Conservation (phyloP, 2,113 vertebrate species). For the Philantomba maxwellii region DNA sequence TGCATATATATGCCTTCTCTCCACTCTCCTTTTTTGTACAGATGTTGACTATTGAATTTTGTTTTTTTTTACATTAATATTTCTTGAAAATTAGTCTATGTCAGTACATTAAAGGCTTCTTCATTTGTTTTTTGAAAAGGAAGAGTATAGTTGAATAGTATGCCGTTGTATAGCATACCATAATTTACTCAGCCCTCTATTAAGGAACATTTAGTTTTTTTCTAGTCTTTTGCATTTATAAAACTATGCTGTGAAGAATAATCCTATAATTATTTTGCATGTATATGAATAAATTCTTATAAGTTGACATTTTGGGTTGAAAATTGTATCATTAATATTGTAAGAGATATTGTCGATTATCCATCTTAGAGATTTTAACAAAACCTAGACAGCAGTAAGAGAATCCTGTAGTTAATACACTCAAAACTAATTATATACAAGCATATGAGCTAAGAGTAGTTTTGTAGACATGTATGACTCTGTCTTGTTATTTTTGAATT, state of each 20-base stretch:
- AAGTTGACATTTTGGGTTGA: not conserved
- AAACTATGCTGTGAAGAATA: not conserved
- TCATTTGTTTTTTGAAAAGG: not conserved
- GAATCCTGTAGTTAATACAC: not conserved
- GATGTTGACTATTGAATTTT: not conserved
- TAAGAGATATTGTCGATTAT: not conserved
- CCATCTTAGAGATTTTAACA: not conserved
- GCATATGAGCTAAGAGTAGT: not conserved
- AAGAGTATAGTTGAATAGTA: not conserved
- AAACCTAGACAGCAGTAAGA: not conserved
- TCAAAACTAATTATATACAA: slow-evolving; percentile 8
- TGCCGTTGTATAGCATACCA: not conserved
- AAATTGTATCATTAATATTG: not conserved
- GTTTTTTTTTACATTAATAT: not conserved
- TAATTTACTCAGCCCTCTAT: not conserved
- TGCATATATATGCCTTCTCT: too few species aligned
- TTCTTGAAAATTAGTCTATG: not conserved
- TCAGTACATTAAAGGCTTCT: not conserved
- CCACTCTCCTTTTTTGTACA: not conserved
- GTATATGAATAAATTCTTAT: not conserved
- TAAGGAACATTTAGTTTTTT: not conserved
- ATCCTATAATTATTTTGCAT: not conserved
- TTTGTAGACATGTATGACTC: not conserved
- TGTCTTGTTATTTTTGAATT: not conserved
- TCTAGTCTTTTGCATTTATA: not conserved